A percentile compares a stretch with the other conserved stretches of the same genome.
Conservation (phyloP, 2,113 vertebrate genomes). For the Embiotoca jacksoni region DNA sequence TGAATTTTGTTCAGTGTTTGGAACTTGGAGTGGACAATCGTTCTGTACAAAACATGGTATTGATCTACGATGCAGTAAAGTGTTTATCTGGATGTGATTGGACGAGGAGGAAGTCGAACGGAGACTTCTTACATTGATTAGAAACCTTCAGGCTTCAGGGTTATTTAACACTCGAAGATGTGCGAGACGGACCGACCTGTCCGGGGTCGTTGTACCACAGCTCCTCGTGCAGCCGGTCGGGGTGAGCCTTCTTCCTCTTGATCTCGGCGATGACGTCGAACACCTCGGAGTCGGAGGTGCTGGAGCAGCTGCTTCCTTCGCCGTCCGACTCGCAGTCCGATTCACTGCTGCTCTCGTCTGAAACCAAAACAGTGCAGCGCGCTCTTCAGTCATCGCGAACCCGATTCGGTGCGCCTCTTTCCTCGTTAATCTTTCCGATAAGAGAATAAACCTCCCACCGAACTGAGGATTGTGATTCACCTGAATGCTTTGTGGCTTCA, state of each 20-base stretch:
- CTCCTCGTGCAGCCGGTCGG: slow-evolving; percentile 96
- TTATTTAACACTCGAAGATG: too few relatives aligned
- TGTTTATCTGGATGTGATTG: too few relatives aligned
- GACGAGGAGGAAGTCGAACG: too few relatives aligned
- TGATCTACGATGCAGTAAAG: too few relatives aligned
- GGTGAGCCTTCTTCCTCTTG: slow-evolving; percentile 97
- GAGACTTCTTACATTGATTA: too few relatives aligned
- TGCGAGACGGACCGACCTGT: slow-evolving; percentile 84
- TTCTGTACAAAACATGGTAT: too few relatives aligned
- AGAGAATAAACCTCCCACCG: slow-evolving; percentile 2
- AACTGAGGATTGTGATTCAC: slow-evolving; percentile 33
- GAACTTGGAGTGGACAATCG: too few relatives aligned
- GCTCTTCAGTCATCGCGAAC: slow-evolving; percentile 24
- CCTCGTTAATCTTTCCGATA: not conserved
- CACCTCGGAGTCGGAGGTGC: slow-evolving; percentile 95
- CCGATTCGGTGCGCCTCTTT: not conserved
- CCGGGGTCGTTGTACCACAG: slow-evolving; percentile 99
- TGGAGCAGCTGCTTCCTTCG: slow-evolving; percentile 91
- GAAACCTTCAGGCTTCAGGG: too few relatives aligned
- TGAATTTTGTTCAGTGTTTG: too few relatives aligned
- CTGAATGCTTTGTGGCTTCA: slow-evolving; percentile 30
- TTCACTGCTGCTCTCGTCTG: slow-evolving; percentile 90
- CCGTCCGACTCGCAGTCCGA: slow-evolving; percentile 95
- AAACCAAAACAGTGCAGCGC: slow-evolving; percentile 19
- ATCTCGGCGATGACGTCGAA: slow-evolving; percentile 99